Evolutionary conservation across 1,140 invertebrate species (phyloP).

Genomic region (Drosophila virilis): DNA sequence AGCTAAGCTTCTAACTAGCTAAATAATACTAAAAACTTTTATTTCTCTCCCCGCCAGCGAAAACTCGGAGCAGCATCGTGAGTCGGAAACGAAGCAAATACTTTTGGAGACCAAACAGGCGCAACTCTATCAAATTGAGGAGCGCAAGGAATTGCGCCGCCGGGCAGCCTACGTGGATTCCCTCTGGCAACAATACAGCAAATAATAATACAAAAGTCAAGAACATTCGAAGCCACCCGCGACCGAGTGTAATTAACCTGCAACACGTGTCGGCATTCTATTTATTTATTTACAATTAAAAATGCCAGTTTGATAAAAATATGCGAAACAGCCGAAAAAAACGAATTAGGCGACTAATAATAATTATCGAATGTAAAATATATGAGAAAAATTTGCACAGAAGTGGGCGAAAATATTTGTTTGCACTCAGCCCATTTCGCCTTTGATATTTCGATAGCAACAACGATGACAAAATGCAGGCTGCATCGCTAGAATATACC

Average conservation of each 20-base stretch:
- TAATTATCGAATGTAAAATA: no score
- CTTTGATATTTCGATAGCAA: neutral
- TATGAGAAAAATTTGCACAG: no score
- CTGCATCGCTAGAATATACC: neutral
- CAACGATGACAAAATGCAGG: no score
- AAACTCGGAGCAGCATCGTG: constrained; percentile 63
- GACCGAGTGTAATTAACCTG: neutral
- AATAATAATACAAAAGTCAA: neutral
- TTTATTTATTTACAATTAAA: no score
- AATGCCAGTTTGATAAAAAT: no score
- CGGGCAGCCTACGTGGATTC: constrained; percentile 50
- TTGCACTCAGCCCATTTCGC: neutral
- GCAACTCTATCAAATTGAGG: constrained; percentile 71
- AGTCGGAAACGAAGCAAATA: constrained; percentile 57
- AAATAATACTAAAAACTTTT: neutral
- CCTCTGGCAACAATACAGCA: constrained; percentile 49
- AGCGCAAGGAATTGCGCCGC: constrained; percentile 39
- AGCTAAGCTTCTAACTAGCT: neutral
- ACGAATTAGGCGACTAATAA: no score
- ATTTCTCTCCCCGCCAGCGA: constrained; percentile 45
- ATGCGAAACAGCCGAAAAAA: no score
- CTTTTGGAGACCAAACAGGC: constrained; percentile 60
- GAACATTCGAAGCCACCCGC: neutral
- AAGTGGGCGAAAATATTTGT: neutral
- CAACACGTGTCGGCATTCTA: no score